These are phyloP conservation scores for Caenorhabditis sp. DNA, from an alignment of 2,888 invertebrate genomes.

Conservation along the genomic window DNA sequence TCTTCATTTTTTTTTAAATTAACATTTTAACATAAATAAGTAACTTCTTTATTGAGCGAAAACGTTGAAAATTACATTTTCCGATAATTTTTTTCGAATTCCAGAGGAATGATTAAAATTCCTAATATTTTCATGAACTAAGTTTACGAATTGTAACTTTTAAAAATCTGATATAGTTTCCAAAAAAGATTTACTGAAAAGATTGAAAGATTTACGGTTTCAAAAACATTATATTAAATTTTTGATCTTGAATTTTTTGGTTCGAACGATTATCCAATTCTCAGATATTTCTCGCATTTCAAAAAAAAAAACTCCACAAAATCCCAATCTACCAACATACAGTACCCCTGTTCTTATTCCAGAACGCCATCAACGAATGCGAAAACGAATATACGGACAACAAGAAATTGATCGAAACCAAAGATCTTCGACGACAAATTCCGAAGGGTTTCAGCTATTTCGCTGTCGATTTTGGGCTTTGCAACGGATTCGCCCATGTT, in stretches of 20 bases:
- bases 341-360: conserved; percentile 49
- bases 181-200: too few species aligned
- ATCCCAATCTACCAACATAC: neutral
- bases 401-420: conserved; percentile 82
- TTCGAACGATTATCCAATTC: neutral
- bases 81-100: too few species aligned
- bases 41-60: too few species aligned
- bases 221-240: too few species aligned
- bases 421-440: conserved; percentile 81
- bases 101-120: too few species aligned
- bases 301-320: neutral
- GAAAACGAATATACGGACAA: conserved; percentile 94
- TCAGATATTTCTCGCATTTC: neutral
- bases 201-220: too few species aligned
- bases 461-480: conserved; percentile 89
- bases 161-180: too few species aligned
- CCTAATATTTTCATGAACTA: too few species aligned
- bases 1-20: too few species aligned
- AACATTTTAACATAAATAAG: too few species aligned
- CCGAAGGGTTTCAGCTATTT: conserved; percentile 95
- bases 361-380: conserved; percentile 92
- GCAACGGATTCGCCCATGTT: conserved; percentile 90
- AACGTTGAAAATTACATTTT: too few species aligned
- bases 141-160: too few species aligned
- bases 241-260: neutral